These are phyloP conservation scores for Natator depressus DNA, from an alignment of 2,113 vertebrate species.

Conservation along the genomic window DNA sequence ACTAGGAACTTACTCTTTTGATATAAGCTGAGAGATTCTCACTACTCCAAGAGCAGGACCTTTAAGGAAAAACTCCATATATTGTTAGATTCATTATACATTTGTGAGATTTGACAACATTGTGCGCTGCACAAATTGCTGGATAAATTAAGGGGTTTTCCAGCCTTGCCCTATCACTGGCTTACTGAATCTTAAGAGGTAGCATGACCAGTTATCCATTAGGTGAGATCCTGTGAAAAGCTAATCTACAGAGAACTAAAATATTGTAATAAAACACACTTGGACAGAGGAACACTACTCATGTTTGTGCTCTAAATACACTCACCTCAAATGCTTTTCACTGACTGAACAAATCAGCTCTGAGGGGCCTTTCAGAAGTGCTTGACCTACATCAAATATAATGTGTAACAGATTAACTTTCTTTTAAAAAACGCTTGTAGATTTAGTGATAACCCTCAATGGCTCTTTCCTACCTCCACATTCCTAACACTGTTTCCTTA, in stretches of 20 bases:
- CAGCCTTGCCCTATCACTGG: neutral
- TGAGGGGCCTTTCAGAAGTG: neutral
- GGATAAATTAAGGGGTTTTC: neutral
- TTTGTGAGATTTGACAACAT: neutral
- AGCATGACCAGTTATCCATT: neutral
- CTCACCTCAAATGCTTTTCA: neutral
- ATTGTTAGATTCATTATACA: neutral
- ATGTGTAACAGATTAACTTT: neutral
- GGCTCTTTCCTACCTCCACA: neutral
- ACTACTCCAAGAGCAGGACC: neutral
- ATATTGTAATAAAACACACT: neutral
- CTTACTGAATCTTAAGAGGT: neutral
- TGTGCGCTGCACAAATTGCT: neutral
- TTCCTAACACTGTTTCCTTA: neutral
- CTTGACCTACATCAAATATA: neutral
- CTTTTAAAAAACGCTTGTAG: neutral
- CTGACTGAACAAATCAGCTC: neutral
- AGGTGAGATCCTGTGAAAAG: neutral
- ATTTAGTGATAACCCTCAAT: neutral
- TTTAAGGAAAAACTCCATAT: neutral
- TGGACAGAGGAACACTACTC: neutral
- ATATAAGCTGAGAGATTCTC: neutral
- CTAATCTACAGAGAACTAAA: neutral
- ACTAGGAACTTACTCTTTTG: neutral
- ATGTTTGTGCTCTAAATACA: neutral